These are phyloP conservation scores for Tolmerus cingulatus DNA, from an alignment of 2,888 invertebrate genomes.

Conservation along the genomic window DNA sequence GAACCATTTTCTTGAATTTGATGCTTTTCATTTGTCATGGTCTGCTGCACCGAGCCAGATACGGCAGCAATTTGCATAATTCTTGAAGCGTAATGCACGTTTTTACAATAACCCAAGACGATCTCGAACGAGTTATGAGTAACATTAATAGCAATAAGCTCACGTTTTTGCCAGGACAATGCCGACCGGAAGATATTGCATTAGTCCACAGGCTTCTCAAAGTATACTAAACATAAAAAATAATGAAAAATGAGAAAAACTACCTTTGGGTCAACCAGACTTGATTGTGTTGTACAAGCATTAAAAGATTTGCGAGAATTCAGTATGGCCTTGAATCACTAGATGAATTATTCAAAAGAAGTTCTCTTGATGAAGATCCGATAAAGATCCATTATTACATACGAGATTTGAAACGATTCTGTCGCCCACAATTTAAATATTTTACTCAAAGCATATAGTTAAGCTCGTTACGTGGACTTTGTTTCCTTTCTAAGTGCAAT, in stretches of 20 bases:
- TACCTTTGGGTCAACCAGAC: background rate
- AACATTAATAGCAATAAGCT: constrained; percentile 11
- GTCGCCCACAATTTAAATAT: background rate
- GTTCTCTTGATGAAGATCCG: background rate
- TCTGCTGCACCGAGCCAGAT: constrained; percentile 22
- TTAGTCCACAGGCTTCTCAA: background rate
- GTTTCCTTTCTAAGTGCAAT: background rate
- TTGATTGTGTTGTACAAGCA: background rate
- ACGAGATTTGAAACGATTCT: background rate
- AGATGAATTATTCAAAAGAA: background rate
- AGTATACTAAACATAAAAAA: background rate
- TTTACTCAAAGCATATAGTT: background rate
- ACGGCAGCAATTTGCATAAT: constrained; percentile 31
- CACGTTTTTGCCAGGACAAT: constrained; percentile 26
- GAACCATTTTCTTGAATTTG: constrained; percentile 12
- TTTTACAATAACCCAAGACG: constrained; percentile 38
- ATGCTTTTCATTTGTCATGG: constrained; percentile 20
- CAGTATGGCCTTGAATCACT: background rate
- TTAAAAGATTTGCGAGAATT: background rate
- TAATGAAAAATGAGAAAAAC: background rate
- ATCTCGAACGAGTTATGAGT: constrained; percentile 26
- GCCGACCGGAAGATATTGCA: background rate
- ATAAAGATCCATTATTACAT: background rate
- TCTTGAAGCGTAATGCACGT: constrained; percentile 34
- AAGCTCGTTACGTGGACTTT: background rate